phyloP scores from a whole-genome alignment of 2,888 invertebrate genomes.

The Thelaira solivaga region DNA sequence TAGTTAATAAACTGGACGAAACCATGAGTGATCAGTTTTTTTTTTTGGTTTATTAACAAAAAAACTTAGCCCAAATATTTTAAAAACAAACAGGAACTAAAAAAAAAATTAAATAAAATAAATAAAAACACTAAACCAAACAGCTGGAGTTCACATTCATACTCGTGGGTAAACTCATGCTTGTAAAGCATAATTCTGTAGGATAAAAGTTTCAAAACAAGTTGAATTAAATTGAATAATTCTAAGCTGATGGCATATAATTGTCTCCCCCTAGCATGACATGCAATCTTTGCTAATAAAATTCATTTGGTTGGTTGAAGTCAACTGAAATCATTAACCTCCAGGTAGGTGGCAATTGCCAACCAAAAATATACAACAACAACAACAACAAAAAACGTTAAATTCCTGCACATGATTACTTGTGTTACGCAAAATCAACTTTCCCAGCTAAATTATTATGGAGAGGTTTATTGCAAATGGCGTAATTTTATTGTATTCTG shows the following conservation, averaged over 20 bases:
- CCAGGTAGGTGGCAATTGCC: constrained; percentile 18
- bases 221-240: constrained; percentile 14
- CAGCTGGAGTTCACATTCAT: constrained; percentile 7
- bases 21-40: too few species aligned
- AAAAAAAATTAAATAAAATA: too few species aligned
- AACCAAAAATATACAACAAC: constrained; percentile 9
- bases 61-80: too few species aligned
- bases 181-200: too few species aligned
- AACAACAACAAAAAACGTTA: too few species aligned
- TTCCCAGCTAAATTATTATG: constrained; percentile 52
- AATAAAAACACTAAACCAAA: not conserved
- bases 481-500: constrained; percentile 37
- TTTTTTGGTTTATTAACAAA: too few species aligned
- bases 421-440: constrained; percentile 54
- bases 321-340: constrained; percentile 32
- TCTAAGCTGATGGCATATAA: not conserved
- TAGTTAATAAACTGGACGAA: too few species aligned
- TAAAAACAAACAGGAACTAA: too few species aligned
- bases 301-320: not conserved
- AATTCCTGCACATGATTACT: constrained; percentile 20
- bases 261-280: constrained; percentile 24
- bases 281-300: constrained; percentile 13
- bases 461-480: constrained; percentile 1
- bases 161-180: not conserved
- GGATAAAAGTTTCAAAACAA: not conserved